A percentile compares a stretch with the other conserved stretches of the same genome.
These are phyloP conservation scores for Conchocele bisecta DNA, from an alignment of 2,888 invertebrate species.

Conservation along the genomic window DNA sequence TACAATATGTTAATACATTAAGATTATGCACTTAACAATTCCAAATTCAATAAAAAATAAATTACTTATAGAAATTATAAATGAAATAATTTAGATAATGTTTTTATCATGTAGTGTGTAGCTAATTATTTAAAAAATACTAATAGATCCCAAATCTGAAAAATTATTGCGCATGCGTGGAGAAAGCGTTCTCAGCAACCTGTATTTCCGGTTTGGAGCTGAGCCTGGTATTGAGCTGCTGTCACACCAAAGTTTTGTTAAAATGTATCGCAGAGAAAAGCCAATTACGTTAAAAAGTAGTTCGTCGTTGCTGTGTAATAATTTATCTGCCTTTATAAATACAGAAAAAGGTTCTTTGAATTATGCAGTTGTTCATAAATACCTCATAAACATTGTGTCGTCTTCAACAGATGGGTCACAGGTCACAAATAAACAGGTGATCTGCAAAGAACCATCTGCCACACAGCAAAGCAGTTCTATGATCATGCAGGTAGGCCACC, in stretches of 20 bases:
- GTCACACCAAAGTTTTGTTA: slow-evolving; percentile 3
- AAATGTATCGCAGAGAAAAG: slow-evolving; percentile 77
- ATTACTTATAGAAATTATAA: not conserved
- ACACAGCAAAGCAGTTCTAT: slow-evolving; percentile 74
- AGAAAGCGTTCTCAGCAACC: slow-evolving; percentile 73
- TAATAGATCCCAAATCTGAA: slow-evolving; percentile 13
- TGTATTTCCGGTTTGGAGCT: slow-evolving; percentile 31
- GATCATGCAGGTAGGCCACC: slow-evolving; percentile 74
- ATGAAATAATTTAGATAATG: not conserved
- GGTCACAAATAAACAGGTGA: slow-evolving; percentile 76
- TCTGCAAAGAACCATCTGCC: slow-evolving; percentile 80
- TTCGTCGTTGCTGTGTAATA: slow-evolving; percentile 78
- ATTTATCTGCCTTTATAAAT: slow-evolving; percentile 74
- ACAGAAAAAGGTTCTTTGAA: slow-evolving; percentile 72
- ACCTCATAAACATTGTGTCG: slow-evolving; percentile 77
- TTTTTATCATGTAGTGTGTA: too few species aligned
- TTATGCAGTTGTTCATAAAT: slow-evolving; percentile 80
- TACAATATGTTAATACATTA: not conserved
- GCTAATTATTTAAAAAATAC: not conserved
- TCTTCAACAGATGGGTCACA: slow-evolving; percentile 75
- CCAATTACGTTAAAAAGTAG: slow-evolving; percentile 77
- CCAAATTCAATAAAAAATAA: not conserved
- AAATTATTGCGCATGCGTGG: slow-evolving; percentile 34
- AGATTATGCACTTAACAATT: not conserved
- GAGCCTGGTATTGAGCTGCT: slow-evolving; percentile 14